Base-by-base conservation (phyloP, 2,888 invertebrate species). In the Lymantria monacha region DNA sequence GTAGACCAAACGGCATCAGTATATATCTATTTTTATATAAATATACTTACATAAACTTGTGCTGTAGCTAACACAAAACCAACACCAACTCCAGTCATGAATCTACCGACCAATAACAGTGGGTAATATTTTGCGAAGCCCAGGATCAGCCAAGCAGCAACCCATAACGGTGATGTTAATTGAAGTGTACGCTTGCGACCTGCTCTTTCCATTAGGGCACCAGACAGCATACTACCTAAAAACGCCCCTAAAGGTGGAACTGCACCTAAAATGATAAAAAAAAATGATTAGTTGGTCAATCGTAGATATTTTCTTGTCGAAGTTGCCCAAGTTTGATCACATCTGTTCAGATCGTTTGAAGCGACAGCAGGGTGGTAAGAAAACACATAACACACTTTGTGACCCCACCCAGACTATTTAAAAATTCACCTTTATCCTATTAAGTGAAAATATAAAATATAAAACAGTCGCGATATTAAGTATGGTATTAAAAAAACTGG, bases 31-130 rank as follows among this genome's bases (percentile, higher is more conserved):
- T 22, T 22, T 22, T 22, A 22, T 5, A 22, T 22, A 22, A 22
- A 22, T 22, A 7, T 33, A 74, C 93, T 92, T 59, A 95, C 93
- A 73, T 95, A 95, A 60, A 93, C 92, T 81, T 93, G 93, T n/a
- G 91, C 91, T 3, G 94, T 92, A 0, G 94, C 94, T 9, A 92
- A 81, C 1, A 91, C 87, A 22, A 94, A 91, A 0, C 94, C 93
- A 2, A 92, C 92, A 48, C 94, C 93, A 41, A 93, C 81, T 0
- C 95, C 95, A 0, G 93, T 91, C 33, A 93, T 57, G 8, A 92
- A 72, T 42, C 95, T 79, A 0, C 93, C 94, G 1, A 89, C 53
- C 10, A 93, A 79, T 1, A 95, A 72, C 40, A 92, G 69, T 0
- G 82, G 69, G 51, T 90, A 85, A 49, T 77, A 75, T 13, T 81